Conservation (phyloP, 2,888 invertebrate species). For the Incurvaria masculella region DNA sequence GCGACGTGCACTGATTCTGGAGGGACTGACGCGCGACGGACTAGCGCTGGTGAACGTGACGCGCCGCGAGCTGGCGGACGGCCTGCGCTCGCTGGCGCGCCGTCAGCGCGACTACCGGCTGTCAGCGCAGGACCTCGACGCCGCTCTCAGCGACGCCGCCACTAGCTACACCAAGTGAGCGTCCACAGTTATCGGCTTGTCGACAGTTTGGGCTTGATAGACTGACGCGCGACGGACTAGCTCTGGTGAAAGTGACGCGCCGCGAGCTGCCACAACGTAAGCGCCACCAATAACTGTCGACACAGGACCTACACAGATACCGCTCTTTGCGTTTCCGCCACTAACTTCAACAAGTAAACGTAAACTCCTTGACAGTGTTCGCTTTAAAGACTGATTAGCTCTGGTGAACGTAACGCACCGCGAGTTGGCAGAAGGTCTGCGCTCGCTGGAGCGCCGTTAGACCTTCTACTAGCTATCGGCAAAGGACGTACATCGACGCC, state of each 20-base stretch:
- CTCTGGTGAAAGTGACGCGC: conserved; percentile 50
- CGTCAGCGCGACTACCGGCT: conserved; percentile 38
- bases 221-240: conserved; percentile 48
- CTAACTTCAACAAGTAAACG: too few species aligned
- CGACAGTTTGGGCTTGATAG: conserved; percentile 45
- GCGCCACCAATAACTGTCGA: too few species aligned
- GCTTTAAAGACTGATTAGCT: too few species aligned
- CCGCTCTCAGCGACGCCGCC: conserved; percentile 23
- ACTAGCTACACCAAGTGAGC: too few species aligned
- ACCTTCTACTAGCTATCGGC: conserved; percentile 35
- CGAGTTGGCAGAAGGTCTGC: conserved; percentile 50
- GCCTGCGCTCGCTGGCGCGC: conserved; percentile 38
- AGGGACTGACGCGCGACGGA: conserved; percentile 48
- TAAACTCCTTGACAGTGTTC: too few species aligned
- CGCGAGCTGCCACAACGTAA: conserved; percentile 52
- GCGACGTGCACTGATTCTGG: conserved; percentile 49
- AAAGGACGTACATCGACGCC: too few species aligned
- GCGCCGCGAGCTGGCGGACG: conserved; percentile 52
- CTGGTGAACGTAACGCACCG: too few species aligned
- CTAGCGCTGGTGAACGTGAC: conserved; percentile 51
- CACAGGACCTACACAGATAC: too few species aligned
- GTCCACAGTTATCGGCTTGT: too few species aligned
- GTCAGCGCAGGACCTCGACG: conserved; percentile 36
- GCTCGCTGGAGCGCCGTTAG: conserved; percentile 39
- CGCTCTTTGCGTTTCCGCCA: too few species aligned